Evolutionary conservation across 2,113 vertebrate genomes (phyloP).

Genomic region (Lepus timidus): DNA sequence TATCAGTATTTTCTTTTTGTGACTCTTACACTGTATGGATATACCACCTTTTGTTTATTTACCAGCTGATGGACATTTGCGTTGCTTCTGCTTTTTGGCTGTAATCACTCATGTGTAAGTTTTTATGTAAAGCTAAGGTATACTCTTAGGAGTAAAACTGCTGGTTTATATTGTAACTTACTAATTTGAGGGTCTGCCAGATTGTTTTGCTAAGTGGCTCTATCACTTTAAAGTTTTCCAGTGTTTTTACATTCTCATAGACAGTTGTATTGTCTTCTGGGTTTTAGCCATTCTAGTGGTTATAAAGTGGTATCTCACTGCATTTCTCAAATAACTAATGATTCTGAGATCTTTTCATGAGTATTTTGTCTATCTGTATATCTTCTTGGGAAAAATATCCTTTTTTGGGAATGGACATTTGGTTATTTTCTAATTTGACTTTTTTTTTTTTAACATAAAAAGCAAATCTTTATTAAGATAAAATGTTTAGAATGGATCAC

Average conservation of each 20-base stretch:
- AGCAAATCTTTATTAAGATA: too few relatives aligned
- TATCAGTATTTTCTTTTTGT: conserved; percentile 19
- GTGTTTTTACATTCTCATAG: neutral
- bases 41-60: neutral
- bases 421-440: neutral
- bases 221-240: neutral
- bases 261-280: neutral
- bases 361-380: neutral
- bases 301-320: neutral
- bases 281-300: neutral
- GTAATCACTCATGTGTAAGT: neutral
- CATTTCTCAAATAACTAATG: conserved; percentile 32
- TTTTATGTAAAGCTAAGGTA: neutral
- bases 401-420: neutral
- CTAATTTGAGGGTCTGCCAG: neutral
- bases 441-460: neutral
- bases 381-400: conserved; percentile 23
- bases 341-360: conserved; percentile 6
- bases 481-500: too few relatives aligned
- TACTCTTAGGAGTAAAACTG: neutral
- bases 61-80: neutral
- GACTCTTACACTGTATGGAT: neutral
- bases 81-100: neutral
- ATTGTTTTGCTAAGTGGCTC: neutral
- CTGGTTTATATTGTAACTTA: neutral